Conservation (phyloP, 2,797 vertebrate genomes). For the Loris lydekkerianus region DNA sequence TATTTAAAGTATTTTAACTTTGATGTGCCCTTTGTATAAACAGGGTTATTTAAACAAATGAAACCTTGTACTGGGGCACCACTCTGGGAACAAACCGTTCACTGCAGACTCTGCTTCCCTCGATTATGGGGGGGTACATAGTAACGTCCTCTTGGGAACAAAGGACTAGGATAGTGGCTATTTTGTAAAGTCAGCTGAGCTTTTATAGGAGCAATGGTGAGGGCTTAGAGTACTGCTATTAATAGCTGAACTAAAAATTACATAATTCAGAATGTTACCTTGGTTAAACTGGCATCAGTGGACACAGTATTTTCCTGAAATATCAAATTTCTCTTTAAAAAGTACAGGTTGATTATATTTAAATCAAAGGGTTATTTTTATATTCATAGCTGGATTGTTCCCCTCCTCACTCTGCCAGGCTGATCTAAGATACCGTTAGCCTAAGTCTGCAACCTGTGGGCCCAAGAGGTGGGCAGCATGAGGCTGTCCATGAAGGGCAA, state of each 20-base stretch:
- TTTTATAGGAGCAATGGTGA: conserved; percentile 31
- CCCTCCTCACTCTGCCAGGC: not conserved
- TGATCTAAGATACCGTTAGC: not conserved
- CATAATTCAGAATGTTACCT: conserved; percentile 46
- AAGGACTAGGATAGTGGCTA: not conserved
- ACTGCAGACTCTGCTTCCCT: not conserved
- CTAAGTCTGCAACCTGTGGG: not conserved
- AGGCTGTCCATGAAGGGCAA: not conserved
- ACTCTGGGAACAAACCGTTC: conserved; percentile 60
- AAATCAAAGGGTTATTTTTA: conserved; percentile 20
- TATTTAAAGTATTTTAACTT: conserved; percentile 78
- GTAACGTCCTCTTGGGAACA: conserved; percentile 16
- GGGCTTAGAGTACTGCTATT: not conserved
- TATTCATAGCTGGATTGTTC: not conserved
- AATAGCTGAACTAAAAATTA: not conserved
- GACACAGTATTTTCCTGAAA: not conserved
- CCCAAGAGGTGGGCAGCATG: not conserved
- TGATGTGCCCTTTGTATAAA: conserved; percentile 73
- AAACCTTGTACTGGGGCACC: conserved; percentile 45
- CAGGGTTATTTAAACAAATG: conserved; percentile 73
- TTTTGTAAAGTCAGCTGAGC: conserved; percentile 50
- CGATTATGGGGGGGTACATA: not conserved
- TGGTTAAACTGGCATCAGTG: not conserved
- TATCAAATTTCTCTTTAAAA: conserved; percentile 16
- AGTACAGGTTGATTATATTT: not conserved